phyloP scores from a whole-genome alignment of 2,888 invertebrate genomes.

The Agrilus cyanescens region DNA sequence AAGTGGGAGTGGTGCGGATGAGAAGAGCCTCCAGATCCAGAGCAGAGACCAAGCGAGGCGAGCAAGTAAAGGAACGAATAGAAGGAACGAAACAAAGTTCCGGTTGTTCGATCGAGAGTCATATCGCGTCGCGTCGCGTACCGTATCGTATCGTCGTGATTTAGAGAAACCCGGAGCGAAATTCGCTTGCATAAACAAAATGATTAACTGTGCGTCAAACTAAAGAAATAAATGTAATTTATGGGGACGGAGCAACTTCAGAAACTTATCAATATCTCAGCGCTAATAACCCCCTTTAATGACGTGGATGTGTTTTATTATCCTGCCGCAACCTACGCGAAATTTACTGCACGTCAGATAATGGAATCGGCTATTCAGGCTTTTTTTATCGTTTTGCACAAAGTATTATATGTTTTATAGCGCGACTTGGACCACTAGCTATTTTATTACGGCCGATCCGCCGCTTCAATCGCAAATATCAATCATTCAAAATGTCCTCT shows the following conservation, averaged over 20 bases:
- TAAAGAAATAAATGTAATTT: slow-evolving; percentile 37
- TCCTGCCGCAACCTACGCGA: slow-evolving; percentile 19
- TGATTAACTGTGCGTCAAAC: slow-evolving; percentile 37
- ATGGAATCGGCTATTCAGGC: slow-evolving; percentile 4
- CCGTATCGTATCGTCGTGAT: slow-evolving; percentile 28
- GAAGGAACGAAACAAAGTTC: slow-evolving; percentile 33
- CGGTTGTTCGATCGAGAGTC: slow-evolving; percentile 30
- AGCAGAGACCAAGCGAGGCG: slow-evolving; percentile 18
- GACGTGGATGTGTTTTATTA: slow-evolving; percentile 33
- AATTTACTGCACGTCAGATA: slow-evolving; percentile 6
- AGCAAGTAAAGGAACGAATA: slow-evolving; percentile 30
- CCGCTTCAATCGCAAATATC: no score
- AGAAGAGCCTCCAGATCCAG: no score
- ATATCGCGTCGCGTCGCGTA: slow-evolving; percentile 24
- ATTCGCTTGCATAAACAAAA: slow-evolving; percentile 36
- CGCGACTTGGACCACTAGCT: no score
- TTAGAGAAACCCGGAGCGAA: slow-evolving; percentile 32
- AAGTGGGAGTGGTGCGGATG: no score
- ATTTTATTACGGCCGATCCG: no score
- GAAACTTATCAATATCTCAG: slow-evolving; percentile 37
- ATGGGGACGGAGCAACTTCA: slow-evolving; percentile 34
- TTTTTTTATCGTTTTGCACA: slow-evolving; percentile 1
- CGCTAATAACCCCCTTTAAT: slow-evolving; percentile 37
- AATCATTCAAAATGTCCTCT: no score
- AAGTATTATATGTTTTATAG: no score